phyloP scores from a whole-genome alignment of 2,113 vertebrate genomes.

The Malurus elegans region DNA sequence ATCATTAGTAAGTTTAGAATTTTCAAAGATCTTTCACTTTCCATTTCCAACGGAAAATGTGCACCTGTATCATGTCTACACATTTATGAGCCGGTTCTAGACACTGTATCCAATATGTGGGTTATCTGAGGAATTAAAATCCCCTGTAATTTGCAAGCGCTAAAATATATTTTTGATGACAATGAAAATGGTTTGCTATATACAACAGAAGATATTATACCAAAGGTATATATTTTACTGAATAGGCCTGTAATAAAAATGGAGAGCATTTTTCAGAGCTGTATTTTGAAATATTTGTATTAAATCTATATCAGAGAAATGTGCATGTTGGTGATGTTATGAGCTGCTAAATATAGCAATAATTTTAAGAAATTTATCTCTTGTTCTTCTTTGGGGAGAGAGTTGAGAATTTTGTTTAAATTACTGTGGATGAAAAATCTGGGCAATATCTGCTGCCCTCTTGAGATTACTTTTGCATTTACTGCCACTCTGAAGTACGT shows the following conservation, averaged over 20 bases:
- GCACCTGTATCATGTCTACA: neutral
- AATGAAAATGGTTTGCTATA: conserved; percentile 56
- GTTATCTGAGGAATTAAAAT: conserved; percentile 31
- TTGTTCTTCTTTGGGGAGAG: neutral
- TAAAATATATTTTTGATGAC: conserved; percentile 62
- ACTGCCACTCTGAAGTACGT: neutral
- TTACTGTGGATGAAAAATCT: neutral
- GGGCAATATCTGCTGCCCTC: neutral
- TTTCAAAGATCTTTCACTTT: conserved; percentile 18
- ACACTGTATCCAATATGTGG: neutral
- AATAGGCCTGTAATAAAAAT: conserved; percentile 40
- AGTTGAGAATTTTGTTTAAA: neutral
- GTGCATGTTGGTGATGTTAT: conserved; percentile 40
- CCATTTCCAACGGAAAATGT: conserved; percentile 7
- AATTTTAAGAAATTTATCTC: conserved; percentile 57
- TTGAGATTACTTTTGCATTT: neutral
- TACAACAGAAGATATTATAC: conserved; percentile 54
- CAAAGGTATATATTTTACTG: conserved; percentile 66
- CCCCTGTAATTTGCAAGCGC: conserved; percentile 45
- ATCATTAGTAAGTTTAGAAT: neutral
- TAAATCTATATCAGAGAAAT: conserved; percentile 31
- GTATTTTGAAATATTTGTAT: conserved; percentile 66
- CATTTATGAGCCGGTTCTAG: neutral
- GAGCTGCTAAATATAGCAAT: conserved; percentile 67
- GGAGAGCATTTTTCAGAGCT: conserved; percentile 54